These are phyloP conservation scores for Andrena haemorrhoa DNA, from an alignment of 2,888 invertebrate species.

Conservation along the genomic window DNA sequence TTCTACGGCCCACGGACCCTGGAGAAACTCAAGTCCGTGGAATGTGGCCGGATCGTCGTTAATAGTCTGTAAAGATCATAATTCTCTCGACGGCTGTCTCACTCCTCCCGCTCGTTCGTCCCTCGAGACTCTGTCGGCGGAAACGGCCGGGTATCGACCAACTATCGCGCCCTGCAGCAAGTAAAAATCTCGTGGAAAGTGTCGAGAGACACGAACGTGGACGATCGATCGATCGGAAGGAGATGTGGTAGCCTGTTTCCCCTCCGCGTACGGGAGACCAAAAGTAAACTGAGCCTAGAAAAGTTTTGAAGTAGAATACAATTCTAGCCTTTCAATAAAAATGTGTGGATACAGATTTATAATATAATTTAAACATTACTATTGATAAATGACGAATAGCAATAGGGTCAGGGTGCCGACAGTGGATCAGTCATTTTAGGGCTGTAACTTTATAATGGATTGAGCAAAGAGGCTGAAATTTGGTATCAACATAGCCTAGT, in stretches of 20 bases:
- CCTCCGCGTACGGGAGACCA: too few relatives aligned
- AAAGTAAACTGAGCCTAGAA: too few relatives aligned
- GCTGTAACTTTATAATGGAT: too few relatives aligned
- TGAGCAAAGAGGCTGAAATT: too few relatives aligned
- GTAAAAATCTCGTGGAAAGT: not conserved
- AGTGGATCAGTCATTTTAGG: too few relatives aligned
- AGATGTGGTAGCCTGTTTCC: slow-evolving; percentile 9
- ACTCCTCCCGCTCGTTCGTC: slow-evolving; percentile 37
- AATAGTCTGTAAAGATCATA: slow-evolving; percentile 71
- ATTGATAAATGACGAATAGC: not conserved
- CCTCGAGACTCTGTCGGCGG: slow-evolving; percentile 36
- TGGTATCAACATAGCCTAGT: too few relatives aligned
- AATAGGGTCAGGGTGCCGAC: too few relatives aligned
- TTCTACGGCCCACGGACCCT: slow-evolving; percentile 56
- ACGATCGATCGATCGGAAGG: not conserved
- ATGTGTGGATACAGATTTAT: too few relatives aligned
- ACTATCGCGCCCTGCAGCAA: slow-evolving; percentile 3
- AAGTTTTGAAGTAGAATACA: too few relatives aligned
- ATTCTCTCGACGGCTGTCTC: slow-evolving; percentile 58
- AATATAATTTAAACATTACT: not conserved
- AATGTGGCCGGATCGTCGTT: slow-evolving; percentile 72
- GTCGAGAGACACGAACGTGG: not conserved
- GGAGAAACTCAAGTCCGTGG: slow-evolving; percentile 68
- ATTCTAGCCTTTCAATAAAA: too few relatives aligned
- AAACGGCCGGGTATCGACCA: slow-evolving; percentile 41